Base-by-base conservation (phyloP, 2,113 vertebrate species). In the Festucalex cinctus region DNA sequence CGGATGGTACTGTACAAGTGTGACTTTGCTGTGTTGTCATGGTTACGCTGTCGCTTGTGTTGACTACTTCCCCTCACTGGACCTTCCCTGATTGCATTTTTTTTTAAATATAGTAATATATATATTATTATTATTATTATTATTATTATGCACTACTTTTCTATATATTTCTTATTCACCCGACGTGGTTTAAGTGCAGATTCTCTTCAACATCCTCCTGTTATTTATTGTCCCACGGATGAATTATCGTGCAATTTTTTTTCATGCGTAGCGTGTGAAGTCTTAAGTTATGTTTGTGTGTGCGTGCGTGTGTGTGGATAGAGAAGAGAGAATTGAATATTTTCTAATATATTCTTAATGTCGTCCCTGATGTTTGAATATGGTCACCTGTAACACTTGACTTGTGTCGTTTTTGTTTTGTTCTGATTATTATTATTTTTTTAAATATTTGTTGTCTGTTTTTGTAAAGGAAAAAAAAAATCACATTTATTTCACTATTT, bases 401-500 rank as follows among this genome's bases (percentile, higher is more conserved):
- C 90, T 92, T 74, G 84, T 89, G 89, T 84, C 85, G 89, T 89
- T 91, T 80, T 93, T 92, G 94, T 94, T 93, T 90, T 93, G 92
- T 93, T 92, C 28, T n/a, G n/a, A n/a, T n/a, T n/a, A n/a, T n/a
- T n/a, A n/a, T n/a, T n/a, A n/a, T n/a, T n/a, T 95, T 96, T 94
- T 95, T 94, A 86, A 87, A 10, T 51, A n/a, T 91, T 86, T 75
- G 75, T 83, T 14, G 84, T 86, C 92, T 92, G 91, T 91, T 94
- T 95, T 94, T 88, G 86, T 88, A 85, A 94, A 57, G 6, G 13
- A n/a, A 44, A 63, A 46, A 62, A 22, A 24, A 88, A 94, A 96
- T 96, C 94, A 94, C 97, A 97, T 98, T 98, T 98, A 97, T 98
- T 98, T 98, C 94, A 94, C 93, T 98, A 97, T 98, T 97, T 98